Evolutionary conservation across 1,140 invertebrate genomes (phyloP), one percentile per base, ranked within the genome.

Genomic region (Mercenaria mercenaria): DNA sequence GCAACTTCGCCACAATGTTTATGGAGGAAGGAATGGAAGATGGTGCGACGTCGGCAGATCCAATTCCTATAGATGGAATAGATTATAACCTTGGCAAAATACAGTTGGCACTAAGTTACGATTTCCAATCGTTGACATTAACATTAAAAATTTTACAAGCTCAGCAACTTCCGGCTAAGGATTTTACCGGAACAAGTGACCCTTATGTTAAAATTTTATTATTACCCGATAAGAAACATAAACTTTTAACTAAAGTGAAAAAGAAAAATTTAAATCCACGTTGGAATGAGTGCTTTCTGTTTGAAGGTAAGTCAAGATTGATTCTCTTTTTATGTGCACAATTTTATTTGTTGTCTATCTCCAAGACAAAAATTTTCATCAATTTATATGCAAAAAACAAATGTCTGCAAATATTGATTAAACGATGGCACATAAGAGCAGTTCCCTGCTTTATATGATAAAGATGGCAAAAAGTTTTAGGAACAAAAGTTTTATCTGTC

Each of bases 281-380:
- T 91, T 99, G 99, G 98, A 99, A 99, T 96, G 99, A 99, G 96
- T 99, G 98, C 34, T 98, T 99, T 95, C 98, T 99, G 93, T 99
- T 99, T 96, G 98, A 99, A 97, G 99, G 98, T 98, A 95, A 96
- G 94, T 91, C 34, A n/a, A n/a, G n/a, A n/a, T n/a, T 13, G 26
- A 56, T 64, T 61, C 41, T 83, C 56, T 79, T 56, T 23, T 32
- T 34, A n/a, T n/a, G n/a, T n/a, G n/a, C n/a, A n/a, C n/a, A n/a
- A n/a, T n/a, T n/a, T n/a, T n/a, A 32, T 23, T 72, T 50, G 47
- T 20, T 11, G 47, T 50, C 20, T 11, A 50, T 20, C 20, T 10
- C 20, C 10, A 50, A 50, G 20, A 50, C 47, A 50, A 50, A n/a
- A n/a, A n/a, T n/a, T n/a, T n/a, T n/a, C n/a, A n/a, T n/a, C n/a